phyloP scores from a whole-genome alignment of 2,113 vertebrate genomes.

The Megalops atlanticus region DNA sequence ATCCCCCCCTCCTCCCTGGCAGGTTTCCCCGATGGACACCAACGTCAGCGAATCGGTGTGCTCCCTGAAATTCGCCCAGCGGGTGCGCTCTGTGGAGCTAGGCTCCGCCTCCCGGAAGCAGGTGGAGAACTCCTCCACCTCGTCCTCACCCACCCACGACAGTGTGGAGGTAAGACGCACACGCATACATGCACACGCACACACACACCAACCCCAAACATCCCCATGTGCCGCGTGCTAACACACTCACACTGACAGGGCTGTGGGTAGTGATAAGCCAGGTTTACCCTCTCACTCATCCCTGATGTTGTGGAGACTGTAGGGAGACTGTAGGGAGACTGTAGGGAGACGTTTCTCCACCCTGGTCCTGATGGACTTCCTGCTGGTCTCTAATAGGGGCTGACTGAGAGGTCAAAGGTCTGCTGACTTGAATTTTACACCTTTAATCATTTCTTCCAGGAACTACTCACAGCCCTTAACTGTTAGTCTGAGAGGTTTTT shows the following conservation, averaged over 20 bases:
- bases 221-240: not conserved
- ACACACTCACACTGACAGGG: not conserved
- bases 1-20: not conserved
- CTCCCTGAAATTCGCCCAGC: conserved; percentile 92
- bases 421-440: not conserved
- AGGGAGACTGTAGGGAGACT: too few relatives aligned
- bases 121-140: conserved; percentile 76
- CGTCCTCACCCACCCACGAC: conserved; percentile 81
- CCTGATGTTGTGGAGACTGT: too few relatives aligned
- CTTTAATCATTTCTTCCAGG: too few relatives aligned
- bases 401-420: not conserved
- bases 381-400: not conserved
- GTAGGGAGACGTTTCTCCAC: too few relatives aligned
- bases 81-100: conserved; percentile 89
- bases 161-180: conserved; percentile 79
- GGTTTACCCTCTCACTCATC: too few relatives aligned
- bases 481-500: too few relatives aligned
- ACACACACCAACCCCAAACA: not conserved
- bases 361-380: too few relatives aligned
- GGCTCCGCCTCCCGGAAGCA: conserved; percentile 72
- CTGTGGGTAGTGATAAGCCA: not conserved
- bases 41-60: conserved; percentile 89
- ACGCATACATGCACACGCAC: too few relatives aligned
- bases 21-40: conserved; percentile 84
- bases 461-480: not conserved